Base-by-base conservation (phyloP, 2,888 invertebrate species). In the Cephus pygmeus region DNA sequence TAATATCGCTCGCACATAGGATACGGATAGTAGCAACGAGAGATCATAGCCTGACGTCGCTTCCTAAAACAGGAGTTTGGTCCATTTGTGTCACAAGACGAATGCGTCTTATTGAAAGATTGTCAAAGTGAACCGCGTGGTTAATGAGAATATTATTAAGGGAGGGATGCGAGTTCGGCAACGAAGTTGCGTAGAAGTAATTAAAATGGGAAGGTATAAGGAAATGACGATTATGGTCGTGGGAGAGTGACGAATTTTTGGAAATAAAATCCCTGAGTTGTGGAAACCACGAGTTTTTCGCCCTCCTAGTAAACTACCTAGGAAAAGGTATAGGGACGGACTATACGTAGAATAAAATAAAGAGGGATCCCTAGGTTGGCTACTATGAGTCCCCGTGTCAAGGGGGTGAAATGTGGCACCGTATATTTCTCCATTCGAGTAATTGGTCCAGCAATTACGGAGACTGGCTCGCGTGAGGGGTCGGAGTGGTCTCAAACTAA, bases 1-100 rank as follows among this genome's bases (percentile, higher is more conserved):
- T 89, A 88, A 89, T 89, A 88, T 88, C 85, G 85, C 84, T 83
- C 82, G 79, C 85, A 56, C 56, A 82, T 83, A 79, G 82, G 80
- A 83, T 85, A 83, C 84, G 84, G 83, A 84, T 83, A 84, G 84
- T 84, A 85, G 85, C 12, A 56, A 9, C 56, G 56, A 23, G 23
- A 56, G 9, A 56, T 23, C 23, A 56, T 15, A 23, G 23, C 56
- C 56, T 23, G 9, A 56, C 23, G 23, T 15, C 23, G 23, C 56
- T 9, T 56, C 23, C 9, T 56, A 3, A 56, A 56, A 56, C 23
- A 56, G 2, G 56, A 23, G 9, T 56, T 23, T 56, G 56, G 56
- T 56, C 23, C 9, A 23, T 56, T 56, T 23, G 56, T 23, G 23
- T 56, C 56, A 23, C 23, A 23, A 1, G 23, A 23, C 56, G 56